phyloP scores from a whole-genome alignment of 2,113 vertebrate species.

The Eira barbara region DNA sequence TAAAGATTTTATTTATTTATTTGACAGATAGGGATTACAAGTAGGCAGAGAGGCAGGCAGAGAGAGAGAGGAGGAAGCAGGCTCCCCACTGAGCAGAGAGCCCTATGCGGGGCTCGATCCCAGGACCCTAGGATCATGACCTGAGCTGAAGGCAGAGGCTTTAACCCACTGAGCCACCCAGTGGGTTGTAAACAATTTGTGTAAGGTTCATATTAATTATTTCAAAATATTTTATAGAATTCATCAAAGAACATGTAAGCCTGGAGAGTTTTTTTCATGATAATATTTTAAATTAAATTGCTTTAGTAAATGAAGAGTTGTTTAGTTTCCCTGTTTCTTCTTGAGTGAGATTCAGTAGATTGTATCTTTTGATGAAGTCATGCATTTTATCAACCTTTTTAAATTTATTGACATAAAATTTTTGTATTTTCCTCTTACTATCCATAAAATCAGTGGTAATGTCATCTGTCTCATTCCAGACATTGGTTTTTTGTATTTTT shows the following conservation, averaged over 20 bases:
- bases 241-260: background rate
- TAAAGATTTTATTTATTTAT: no score
- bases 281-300: background rate
- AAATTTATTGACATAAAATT: background rate
- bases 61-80: no score
- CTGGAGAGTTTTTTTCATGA: background rate
- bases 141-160: no score
- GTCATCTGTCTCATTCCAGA: no score
- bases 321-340: background rate
- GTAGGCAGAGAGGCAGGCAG: no score
- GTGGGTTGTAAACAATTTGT: background rate
- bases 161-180: no score
- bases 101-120: no score
- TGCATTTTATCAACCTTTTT: background rate
- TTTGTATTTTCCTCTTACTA: background rate
- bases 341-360: background rate
- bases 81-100: no score
- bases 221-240: background rate
- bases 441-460: background rate
- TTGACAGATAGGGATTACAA: no score
- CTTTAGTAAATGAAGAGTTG: background rate
- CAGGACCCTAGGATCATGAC: no score
- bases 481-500: background rate
- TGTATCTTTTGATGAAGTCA: background rate
- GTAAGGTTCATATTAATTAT: background rate